A percentile compares a stretch with the other conserved stretches of the same genome.
Conservation (phyloP, 1,140 invertebrate species). For the Cheumatopsyche charites region DNA sequence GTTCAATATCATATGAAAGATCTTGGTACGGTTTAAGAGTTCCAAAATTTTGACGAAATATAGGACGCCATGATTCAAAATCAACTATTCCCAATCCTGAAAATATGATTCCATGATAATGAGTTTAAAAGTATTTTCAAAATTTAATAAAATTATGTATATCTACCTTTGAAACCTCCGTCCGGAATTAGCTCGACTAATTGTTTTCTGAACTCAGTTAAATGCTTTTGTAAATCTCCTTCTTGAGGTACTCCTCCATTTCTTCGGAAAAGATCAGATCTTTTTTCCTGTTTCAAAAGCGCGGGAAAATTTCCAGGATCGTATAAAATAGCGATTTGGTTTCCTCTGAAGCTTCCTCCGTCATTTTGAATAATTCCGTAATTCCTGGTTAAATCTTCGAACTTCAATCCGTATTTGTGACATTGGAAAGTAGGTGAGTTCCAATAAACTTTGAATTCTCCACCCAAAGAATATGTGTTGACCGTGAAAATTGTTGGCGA, state of each 20-base stretch:
- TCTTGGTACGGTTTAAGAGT: conserved; percentile 67
- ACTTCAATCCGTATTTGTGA: conserved; percentile 67
- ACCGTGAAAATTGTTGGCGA: background rate
- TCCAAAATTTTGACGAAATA: conserved; percentile 77
- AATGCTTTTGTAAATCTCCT: conserved; percentile 68
- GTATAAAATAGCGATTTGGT: conserved; percentile 73
- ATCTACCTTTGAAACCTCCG: conserved; percentile 63
- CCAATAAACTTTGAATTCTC: conserved; percentile 72
- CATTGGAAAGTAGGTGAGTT: conserved; percentile 80
- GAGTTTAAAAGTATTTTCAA: background rate
- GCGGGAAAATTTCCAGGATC: conserved; percentile 78
- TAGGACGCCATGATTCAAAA: conserved; percentile 83
- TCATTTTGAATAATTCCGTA: conserved; percentile 73
- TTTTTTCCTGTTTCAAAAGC: conserved; percentile 61
- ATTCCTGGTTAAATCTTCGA: conserved; percentile 64
- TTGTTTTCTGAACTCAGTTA: conserved; percentile 63
- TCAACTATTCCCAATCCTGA: conserved; percentile 78
- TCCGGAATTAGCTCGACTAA: conserved; percentile 67
- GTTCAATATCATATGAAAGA: conserved; percentile 66
- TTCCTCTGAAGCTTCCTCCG: conserved; percentile 68
- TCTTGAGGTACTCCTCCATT: conserved; percentile 83
- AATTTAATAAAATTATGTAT: background rate
- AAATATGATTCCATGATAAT: conserved; percentile 41
- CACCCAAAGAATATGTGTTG: background rate
- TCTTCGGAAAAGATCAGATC: conserved; percentile 56